Evolutionary conservation across 2,888 invertebrate genomes (phyloP).

Genomic region (Xanthostigma xanthostigma): DNA sequence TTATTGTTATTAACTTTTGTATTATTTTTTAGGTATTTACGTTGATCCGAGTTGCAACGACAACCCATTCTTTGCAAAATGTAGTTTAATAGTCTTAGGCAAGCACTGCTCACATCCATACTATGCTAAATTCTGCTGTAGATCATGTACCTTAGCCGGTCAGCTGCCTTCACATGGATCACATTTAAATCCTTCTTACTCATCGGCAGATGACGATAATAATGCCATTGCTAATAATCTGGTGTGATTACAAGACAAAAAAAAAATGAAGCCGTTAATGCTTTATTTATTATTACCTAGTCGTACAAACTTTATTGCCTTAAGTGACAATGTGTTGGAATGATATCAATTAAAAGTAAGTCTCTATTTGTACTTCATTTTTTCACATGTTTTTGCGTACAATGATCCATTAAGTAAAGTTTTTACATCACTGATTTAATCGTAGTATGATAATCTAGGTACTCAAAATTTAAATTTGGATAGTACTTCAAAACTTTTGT

Average conservation of each 20-base stretch:
- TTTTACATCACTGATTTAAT: no score
- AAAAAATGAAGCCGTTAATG: no score
- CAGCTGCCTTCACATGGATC: slow-evolving; percentile 41
- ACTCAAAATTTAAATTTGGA: no score
- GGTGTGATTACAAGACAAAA: neutral
- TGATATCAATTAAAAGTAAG: no score
- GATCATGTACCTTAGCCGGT: slow-evolving; percentile 79
- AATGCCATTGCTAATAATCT: neutral
- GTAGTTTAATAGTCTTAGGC: slow-evolving; percentile 71
- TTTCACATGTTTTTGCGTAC: no score
- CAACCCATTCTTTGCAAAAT: slow-evolving; percentile 79
- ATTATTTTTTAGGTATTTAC: slow-evolving; percentile 41
- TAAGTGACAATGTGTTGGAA: no score
- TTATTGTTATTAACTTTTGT: neutral
- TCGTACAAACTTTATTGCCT: no score
- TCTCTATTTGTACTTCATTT: no score
- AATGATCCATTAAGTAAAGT: no score
- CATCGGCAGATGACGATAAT: neutral
- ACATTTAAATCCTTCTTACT: slow-evolving; percentile 23
- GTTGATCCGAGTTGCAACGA: slow-evolving; percentile 74
- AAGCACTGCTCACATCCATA: slow-evolving; percentile 77
- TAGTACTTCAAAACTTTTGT: no score
- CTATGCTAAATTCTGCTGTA: slow-evolving; percentile 87
- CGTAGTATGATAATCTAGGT: no score
- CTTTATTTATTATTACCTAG: no score